These are phyloP conservation scores for Paragorgia papillata DNA, from an alignment of 92 coral and sea anemone species.

Conservation along the genomic window DNA sequence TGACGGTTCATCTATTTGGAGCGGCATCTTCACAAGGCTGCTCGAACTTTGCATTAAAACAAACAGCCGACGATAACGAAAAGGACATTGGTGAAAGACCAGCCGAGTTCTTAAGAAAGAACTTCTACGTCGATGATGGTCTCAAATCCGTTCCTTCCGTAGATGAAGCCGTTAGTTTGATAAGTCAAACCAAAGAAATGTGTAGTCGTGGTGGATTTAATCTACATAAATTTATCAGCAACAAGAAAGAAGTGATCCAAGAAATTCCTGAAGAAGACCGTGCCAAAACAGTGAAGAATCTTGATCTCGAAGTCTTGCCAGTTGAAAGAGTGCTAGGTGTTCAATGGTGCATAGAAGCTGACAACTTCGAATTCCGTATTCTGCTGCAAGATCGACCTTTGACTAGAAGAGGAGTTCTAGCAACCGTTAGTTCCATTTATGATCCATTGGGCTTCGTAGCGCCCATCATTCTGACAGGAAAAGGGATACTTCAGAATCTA, in stretches of 20 bases:
- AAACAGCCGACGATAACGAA: constrained; percentile 10
- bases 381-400: neutral
- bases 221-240: neutral
- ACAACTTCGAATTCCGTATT: neutral
- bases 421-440: neutral
- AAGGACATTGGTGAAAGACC: neutral
- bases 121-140: constrained; percentile 13
- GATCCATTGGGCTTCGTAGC: neutral
- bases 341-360: neutral
- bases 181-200: neutral
- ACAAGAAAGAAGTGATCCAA: no score
- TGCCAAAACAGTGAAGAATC: neutral
- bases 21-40: constrained; percentile 20
- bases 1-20: constrained; percentile 32
- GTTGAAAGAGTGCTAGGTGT: neutral
- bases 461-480: neutral
- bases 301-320: neutral
- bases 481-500: neutral
- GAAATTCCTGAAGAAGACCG: neutral
- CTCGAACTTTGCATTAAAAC: neutral
- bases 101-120: neutral
- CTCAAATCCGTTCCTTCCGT: neutral
- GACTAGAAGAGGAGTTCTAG: neutral
- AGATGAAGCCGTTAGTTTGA: neutral
- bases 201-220: neutral